A percentile compares a stretch with the other conserved stretches of the same genome.
Evolutionary conservation across 2,113 vertebrate species (phyloP).

Genomic region (Amphiprion ocellaris): DNA sequence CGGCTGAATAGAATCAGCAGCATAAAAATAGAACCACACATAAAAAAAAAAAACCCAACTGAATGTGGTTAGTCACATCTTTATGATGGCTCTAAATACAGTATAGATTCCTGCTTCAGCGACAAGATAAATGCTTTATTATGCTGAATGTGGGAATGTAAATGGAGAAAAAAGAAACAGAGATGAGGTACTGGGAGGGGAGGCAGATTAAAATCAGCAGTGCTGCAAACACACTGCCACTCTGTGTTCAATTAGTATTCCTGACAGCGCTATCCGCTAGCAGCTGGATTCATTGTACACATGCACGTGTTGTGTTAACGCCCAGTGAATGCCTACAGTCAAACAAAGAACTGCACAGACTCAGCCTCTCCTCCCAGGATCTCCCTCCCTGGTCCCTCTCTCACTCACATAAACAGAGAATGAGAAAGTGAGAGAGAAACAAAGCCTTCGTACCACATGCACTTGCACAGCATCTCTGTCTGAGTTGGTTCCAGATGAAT

Average conservation of each 20-base stretch:
- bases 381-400: conserved; percentile 24
- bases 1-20: too few species aligned
- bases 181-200: conserved; percentile 17
- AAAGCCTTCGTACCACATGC: conserved; percentile 60
- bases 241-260: conserved; percentile 74
- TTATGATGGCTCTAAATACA: too few species aligned
- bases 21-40: too few species aligned
- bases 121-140: not conserved
- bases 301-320: conserved; percentile 45
- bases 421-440: conserved; percentile 50
- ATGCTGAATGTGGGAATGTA: not conserved
- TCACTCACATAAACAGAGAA: conserved; percentile 36
- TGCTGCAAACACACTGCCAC: conserved; percentile 40
- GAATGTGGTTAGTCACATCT: too few species aligned
- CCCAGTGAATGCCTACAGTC: conserved; percentile 30
- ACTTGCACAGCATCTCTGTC: conserved; percentile 77
- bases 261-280: conserved; percentile 53
- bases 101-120: not conserved
- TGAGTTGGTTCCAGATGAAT: conserved; percentile 77
- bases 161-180: not conserved
- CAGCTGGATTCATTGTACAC: conserved; percentile 67
- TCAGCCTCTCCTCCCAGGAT: conserved; percentile 24
- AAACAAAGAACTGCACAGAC: conserved; percentile 43
- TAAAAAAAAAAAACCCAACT: too few species aligned
- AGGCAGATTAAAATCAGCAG: conserved; percentile 63